Conservation (phyloP, 2,113 vertebrate species). For the Phalacrocorax brasilianus region DNA sequence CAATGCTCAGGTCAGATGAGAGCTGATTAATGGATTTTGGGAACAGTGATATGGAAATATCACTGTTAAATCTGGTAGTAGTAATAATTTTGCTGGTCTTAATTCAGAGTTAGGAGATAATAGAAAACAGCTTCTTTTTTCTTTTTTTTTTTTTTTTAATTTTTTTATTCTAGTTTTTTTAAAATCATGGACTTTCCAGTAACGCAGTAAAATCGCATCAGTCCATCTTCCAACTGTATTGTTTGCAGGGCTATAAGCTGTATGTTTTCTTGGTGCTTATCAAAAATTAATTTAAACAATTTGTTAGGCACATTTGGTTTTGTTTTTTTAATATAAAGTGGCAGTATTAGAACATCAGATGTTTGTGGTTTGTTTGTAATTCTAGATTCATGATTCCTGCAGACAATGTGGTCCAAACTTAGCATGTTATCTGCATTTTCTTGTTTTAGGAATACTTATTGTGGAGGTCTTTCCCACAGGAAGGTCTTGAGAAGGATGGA, state of each 20-base stretch:
- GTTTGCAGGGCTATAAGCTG: background rate
- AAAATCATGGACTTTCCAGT: background rate
- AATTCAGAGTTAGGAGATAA: background rate
- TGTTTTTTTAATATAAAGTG: background rate
- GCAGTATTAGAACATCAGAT: background rate
- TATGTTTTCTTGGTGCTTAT: background rate
- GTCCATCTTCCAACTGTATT: background rate
- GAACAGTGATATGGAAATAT: slow-evolving; percentile 40
- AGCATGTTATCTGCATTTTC: slow-evolving; percentile 37
- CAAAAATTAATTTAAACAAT: background rate
- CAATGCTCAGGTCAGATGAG: background rate
- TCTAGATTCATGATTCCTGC: slow-evolving; percentile 20
- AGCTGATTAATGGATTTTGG: slow-evolving; percentile 5
- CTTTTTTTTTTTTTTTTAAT: background rate
- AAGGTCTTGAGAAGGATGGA: slow-evolving; percentile 46
- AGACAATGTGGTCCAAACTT: slow-evolving; percentile 26
- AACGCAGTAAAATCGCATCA: background rate
- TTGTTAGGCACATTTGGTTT: background rate
- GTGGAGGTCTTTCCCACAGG: slow-evolving; percentile 67
- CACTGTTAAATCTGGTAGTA: slow-evolving; percentile 27
- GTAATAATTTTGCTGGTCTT: slow-evolving; percentile 6
- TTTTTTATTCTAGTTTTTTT: background rate
- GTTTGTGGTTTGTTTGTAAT: slow-evolving; percentile 1
- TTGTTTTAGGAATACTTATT: slow-evolving; percentile 39
- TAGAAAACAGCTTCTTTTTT: background rate